Evolutionary conservation across 2,113 vertebrate species (phyloP), one percentile per base, ranked within the genome.

Genomic region (Oophaga pumilio): DNA sequence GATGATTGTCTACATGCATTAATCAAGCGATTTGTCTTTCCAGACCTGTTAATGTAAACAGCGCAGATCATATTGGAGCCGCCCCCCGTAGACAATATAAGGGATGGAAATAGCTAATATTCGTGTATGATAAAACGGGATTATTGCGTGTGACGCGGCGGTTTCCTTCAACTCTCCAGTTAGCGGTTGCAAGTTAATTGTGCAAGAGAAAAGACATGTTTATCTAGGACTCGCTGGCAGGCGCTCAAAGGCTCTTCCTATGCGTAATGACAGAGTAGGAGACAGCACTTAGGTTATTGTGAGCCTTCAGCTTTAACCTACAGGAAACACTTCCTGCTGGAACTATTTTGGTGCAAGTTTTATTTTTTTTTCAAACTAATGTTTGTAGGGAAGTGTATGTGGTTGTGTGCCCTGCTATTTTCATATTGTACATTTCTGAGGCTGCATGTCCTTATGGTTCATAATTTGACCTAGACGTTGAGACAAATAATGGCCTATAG

Each of bases 231-330:
- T 59, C 28, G 24, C 26, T 86, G 85, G 76, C 50, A 78, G 43
- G 13, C 7, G 8, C 22, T 53, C 50, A 56, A 76, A 66, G 33
- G 33, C 64, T 56, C 64, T 80, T 81, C 52, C 85, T 81, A 60
- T 73, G 28, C 4, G 50, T 87, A 87, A 87, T 87, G 66, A 87
- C 85, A 81, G 76, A 69, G 56, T 85, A 69, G 85, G 52, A 79
- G 85, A 79, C 74, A 62, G 33, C 56, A 26, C 49, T 76, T 11
- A 10, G 71, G 52, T 71, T 26, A 60, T 50, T 59, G 60, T 24
- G 18, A 62, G 84, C 60, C 49, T 60, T 85, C 59, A 85, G 76
- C 69, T 71, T 76, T 22, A n/a, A 24, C 49, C 81, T 28, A 57
- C 85, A 87, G 85, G 85, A 87, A 87, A 49, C 53, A 1, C 66